phyloP scores from a whole-genome alignment of 2,888 invertebrate species.

The Sicus ferrugineus region DNA sequence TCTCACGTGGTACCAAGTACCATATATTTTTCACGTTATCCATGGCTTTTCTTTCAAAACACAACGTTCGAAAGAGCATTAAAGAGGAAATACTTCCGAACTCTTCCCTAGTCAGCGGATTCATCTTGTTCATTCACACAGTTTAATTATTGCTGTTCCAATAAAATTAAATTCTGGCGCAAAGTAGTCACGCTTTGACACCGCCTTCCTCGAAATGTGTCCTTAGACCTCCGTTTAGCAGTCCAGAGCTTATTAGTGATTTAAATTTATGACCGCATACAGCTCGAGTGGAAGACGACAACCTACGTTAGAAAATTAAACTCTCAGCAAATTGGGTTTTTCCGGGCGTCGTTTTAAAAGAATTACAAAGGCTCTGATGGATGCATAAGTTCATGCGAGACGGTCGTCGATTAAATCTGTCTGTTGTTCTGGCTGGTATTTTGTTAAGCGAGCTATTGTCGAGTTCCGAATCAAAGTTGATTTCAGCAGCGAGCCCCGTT shows the following conservation, averaged over 20 bases:
- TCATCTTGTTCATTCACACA: background rate
- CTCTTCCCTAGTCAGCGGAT: too few species aligned
- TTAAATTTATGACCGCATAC: conserved; percentile 55
- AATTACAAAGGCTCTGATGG: background rate
- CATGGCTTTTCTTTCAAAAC: too few species aligned
- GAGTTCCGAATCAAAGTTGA: background rate
- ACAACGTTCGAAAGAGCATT: too few species aligned
- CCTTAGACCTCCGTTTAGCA: background rate
- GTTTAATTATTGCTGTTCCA: background rate
- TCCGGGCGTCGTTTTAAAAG: conserved; percentile 55
- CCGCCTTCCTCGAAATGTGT: background rate
- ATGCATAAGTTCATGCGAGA: background rate
- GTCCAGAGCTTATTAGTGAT: conserved; percentile 41
- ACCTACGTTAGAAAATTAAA: conserved; percentile 52
- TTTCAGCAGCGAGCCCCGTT: background rate
- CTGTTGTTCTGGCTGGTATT: background rate
- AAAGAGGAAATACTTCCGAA: too few species aligned
- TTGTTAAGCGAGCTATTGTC: conserved; percentile 1
- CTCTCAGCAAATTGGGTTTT: conserved; percentile 64
- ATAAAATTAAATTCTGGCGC: background rate
- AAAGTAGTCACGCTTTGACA: background rate
- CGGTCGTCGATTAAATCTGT: conserved; percentile 9
- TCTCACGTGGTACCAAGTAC: too few species aligned
- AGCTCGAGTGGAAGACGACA: conserved; percentile 11
- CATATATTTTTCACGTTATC: too few species aligned